phyloP scores from a whole-genome alignment of 2,888 invertebrate species.

The Cephus sareptanus region DNA sequence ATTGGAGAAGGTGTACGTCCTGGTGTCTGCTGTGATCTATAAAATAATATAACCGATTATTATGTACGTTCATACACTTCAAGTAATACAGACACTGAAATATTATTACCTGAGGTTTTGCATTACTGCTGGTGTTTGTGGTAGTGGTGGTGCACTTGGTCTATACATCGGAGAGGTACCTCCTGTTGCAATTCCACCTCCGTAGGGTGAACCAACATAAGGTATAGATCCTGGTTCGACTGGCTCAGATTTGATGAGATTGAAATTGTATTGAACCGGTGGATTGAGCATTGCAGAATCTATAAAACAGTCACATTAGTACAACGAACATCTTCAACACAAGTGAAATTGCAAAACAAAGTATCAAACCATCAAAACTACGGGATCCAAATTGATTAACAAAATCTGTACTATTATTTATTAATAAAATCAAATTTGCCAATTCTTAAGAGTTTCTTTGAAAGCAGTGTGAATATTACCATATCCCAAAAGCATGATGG shows the following conservation, averaged over 20 bases:
- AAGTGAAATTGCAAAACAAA: background rate
- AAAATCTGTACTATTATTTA: background rate
- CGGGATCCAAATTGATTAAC: background rate
- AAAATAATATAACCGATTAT: background rate
- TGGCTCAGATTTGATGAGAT: slow-evolving; percentile 53
- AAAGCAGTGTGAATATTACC: background rate
- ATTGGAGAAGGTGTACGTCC: slow-evolving; percentile 50
- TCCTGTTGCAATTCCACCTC: slow-evolving; percentile 27
- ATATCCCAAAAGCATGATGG: background rate
- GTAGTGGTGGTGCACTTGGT: slow-evolving; percentile 31
- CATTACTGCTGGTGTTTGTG: slow-evolving; percentile 25
- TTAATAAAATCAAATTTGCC: background rate
- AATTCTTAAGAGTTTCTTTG: background rate
- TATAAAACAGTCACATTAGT: slow-evolving; percentile 23
- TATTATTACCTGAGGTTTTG: slow-evolving; percentile 40
- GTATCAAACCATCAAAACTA: background rate
- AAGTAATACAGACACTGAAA: background rate
- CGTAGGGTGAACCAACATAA: slow-evolving; percentile 30
- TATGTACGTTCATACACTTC: background rate
- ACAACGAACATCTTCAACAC: background rate
- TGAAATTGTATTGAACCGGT: slow-evolving; percentile 44
- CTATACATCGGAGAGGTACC: slow-evolving; percentile 39
- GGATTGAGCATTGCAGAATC: slow-evolving; percentile 40
- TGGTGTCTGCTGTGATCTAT: slow-evolving; percentile 28
- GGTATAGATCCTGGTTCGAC: slow-evolving; percentile 33